phyloP scores from a whole-genome alignment of 2,888 invertebrate genomes.

The Drosophila hamatofila region DNA sequence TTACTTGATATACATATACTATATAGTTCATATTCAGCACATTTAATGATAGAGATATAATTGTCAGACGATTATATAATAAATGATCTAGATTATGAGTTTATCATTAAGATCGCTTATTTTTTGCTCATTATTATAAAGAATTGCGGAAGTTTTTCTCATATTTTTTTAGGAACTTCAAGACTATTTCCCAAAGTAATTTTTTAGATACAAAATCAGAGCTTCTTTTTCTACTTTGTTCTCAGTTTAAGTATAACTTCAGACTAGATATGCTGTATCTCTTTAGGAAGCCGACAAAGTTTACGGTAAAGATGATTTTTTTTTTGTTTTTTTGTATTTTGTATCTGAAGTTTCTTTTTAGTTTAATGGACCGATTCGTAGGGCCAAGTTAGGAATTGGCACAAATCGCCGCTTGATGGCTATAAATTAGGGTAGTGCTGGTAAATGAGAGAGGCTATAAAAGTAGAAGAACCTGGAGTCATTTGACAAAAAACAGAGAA shows the following conservation, averaged over 20 bases:
- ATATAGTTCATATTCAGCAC: neutral
- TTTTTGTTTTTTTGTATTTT: neutral
- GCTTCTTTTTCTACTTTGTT: too few relatives aligned
- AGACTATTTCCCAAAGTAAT: neutral
- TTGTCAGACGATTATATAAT: neutral
- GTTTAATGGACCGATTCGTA: slow-evolving; percentile 10
- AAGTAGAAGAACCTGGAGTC: neutral
- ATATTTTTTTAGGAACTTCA: neutral
- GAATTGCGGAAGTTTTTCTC: slow-evolving; percentile 6
- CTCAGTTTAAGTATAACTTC: neutral
- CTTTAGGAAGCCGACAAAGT: slow-evolving; percentile 27
- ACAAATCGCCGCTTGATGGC: slow-evolving; percentile 71
- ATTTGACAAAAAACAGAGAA: slow-evolving; percentile 23
- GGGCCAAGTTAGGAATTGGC: slow-evolving; percentile 53
- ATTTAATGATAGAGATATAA: neutral
- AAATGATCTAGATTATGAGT: neutral
- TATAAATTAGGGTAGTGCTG: slow-evolving; percentile 56
- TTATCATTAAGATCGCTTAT: neutral
- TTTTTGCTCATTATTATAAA: slow-evolving; percentile 6
- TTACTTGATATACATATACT: neutral
- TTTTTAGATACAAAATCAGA: neutral
- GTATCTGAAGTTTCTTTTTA: neutral
- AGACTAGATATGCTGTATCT: slow-evolving; percentile 1
- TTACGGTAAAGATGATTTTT: slow-evolving; percentile 11
- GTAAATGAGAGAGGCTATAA: slow-evolving; percentile 10